phyloP scores from a whole-genome alignment of 2,113 vertebrate species.

The Hemiscyllium ocellatum region DNA sequence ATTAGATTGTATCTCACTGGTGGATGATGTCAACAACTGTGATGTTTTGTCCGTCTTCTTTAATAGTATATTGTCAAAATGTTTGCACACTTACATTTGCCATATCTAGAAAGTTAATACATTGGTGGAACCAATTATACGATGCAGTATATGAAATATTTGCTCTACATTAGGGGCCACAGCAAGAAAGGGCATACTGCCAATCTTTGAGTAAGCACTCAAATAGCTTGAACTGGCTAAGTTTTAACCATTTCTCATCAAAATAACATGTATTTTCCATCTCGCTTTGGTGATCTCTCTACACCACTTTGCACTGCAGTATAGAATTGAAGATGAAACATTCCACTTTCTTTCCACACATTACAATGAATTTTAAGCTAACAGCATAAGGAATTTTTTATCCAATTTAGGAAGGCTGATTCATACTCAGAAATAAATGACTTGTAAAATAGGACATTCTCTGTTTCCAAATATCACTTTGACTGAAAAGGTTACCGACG shows the following conservation, averaged over 20 bases:
- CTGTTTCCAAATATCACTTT: neutral
- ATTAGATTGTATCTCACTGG: neutral
- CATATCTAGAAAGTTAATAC: neutral
- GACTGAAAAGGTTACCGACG: neutral
- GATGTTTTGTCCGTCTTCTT: neutral
- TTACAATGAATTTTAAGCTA: neutral
- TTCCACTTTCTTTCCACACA: neutral
- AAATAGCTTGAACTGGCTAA: neutral
- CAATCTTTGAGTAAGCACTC: neutral
- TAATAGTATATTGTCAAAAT: neutral
- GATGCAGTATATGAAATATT: neutral
- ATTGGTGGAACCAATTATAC: neutral
- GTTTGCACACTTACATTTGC: neutral
- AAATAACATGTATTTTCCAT: neutral
- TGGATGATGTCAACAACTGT: neutral
- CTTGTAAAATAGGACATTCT: neutral
- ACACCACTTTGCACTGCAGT: neutral
- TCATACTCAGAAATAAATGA: neutral
- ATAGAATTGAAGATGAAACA: neutral
- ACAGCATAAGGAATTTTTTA: neutral
- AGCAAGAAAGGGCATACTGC: conserved; percentile 3
- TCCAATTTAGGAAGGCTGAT: neutral
- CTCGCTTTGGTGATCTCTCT: neutral
- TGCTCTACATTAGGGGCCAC: neutral
- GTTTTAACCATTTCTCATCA: neutral